Evolutionary conservation across 2,113 vertebrate species (phyloP), one percentile per base, ranked within the genome.

Genomic region (Micronycteris hirsuta): DNA sequence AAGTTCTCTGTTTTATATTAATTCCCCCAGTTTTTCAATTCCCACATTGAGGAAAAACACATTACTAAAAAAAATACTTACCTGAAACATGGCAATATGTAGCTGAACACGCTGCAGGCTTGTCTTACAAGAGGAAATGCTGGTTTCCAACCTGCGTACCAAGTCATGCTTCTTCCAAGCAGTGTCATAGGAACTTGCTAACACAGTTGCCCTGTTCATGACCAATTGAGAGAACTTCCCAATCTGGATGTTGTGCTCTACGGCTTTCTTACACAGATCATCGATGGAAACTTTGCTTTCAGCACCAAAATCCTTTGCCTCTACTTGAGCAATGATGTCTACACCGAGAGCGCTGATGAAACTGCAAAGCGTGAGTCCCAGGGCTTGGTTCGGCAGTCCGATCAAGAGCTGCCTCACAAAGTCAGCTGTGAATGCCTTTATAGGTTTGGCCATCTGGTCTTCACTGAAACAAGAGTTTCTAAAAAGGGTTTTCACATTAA

Each of bases 141-240:
- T 99, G 80, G 98, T 98, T 54, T 99, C 99, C 77, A 99, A 96
- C 24, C 99, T 98, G 93, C 99, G 99, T 58, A 99, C 99, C 54
- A 99, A 98, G 95, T 99, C 99, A 7, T 99, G 98, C 89, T 99
- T 99, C 98, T 99, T 99, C 99, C 99, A 99, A 0, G 99, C 99
- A 0, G 99, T 99, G 94, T 99, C 99, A 0, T 99, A 99, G 1
- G 99, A 99, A 26, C 99, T 99, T 10, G 99, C 99, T 92, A 99
- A 96, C 7, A 99, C 99, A 0, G 99, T 99, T 78, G 99, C 99
- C 76, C 99, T 98, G 98, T 99, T 99, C 97, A 99, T 99, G 83
- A 99, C 99, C 97, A 99, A 84, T 98, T 99, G 99, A 0, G 99
- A 99, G 95, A 99, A 98, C 14, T 98, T 99, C 47, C 99, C 99